Conservation (phyloP, 2,113 vertebrate species). For the Struthidea cinerea region DNA sequence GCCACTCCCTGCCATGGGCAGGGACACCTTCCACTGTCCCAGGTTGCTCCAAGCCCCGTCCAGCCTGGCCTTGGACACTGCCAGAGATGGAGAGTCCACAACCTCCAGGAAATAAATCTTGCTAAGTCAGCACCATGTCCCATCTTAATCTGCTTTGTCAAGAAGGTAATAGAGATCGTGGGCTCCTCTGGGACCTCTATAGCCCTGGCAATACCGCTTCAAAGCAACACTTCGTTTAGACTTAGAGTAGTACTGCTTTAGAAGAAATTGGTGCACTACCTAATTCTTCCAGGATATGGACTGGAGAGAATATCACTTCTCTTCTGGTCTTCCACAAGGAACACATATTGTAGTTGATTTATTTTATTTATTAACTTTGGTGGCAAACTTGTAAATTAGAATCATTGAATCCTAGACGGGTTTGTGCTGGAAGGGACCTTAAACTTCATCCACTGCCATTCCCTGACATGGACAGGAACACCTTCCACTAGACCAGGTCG, state of each 20-base stretch:
- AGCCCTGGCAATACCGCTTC: background rate
- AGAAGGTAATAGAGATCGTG: background rate
- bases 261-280: background rate
- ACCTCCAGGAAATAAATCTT: background rate
- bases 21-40: background rate
- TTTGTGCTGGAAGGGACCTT: background rate
- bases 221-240: background rate
- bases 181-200: background rate
- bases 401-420: background rate
- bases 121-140: background rate
- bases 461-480: background rate
- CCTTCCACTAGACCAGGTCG: accelerated
- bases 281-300: background rate
- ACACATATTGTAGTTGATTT: background rate
- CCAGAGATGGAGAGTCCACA: background rate
- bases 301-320: background rate
- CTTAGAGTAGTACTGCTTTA: background rate
- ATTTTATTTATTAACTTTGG: background rate
- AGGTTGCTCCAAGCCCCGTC: accelerated
- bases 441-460: background rate
- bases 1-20: background rate
- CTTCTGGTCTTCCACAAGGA: background rate
- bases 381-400: background rate
- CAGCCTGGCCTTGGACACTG: background rate
- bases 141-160: background rate